phyloP scores from a whole-genome alignment of 2,113 vertebrate genomes.

The Pitta sordida region DNA sequence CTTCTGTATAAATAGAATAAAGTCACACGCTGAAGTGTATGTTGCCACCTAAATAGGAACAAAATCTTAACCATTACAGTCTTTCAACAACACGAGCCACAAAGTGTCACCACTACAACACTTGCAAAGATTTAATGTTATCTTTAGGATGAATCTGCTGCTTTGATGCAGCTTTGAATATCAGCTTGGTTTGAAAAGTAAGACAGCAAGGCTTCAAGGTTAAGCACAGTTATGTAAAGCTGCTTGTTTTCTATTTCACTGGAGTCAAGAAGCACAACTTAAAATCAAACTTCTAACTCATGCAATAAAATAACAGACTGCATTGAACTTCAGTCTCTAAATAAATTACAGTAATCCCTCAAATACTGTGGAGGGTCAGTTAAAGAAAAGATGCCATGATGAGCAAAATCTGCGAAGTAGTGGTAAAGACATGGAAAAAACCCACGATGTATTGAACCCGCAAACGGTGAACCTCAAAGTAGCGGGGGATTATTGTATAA shows the following conservation, averaged over 20 bases:
- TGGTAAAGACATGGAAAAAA: no score
- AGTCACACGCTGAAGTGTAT: neutral
- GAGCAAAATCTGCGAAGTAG: no score
- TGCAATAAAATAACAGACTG: neutral
- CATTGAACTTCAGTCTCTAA: neutral
- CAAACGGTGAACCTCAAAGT: no score
- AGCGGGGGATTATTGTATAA: no score
- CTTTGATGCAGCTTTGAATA: neutral
- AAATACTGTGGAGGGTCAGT: no score
- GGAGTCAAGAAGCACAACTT: neutral
- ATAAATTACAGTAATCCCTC: no score
- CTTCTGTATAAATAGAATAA: slow-evolving; percentile 43
- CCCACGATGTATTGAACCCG: no score
- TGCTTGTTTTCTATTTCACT: neutral
- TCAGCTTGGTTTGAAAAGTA: neutral
- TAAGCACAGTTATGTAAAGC: neutral
- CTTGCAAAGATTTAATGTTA: neutral
- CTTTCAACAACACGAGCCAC: slow-evolving; percentile 51
- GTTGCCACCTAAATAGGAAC: neutral
- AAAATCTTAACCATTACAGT: slow-evolving; percentile 24
- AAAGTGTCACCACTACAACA: neutral
- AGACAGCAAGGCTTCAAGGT: neutral
- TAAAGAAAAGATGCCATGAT: no score
- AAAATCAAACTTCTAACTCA: neutral
- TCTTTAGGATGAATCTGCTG: neutral